Evolutionary conservation across 2,888 invertebrate genomes (phyloP), one percentile per base, ranked within the genome.

Genomic region (Strigamia maritima): DNA sequence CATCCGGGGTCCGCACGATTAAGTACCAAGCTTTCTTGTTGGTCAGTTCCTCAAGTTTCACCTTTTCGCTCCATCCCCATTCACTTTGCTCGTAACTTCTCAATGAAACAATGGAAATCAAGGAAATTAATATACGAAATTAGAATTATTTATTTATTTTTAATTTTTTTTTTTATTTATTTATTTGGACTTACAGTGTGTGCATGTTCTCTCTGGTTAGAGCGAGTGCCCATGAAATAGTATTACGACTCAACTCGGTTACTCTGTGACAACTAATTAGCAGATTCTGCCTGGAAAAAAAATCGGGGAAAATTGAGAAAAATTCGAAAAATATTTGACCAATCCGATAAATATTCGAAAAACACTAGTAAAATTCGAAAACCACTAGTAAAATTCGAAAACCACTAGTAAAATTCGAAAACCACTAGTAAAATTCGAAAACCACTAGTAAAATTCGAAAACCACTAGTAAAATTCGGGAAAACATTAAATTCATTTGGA

Each of bases 191-290:
- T 89, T 90, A 94, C 90, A 92, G 87, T 80, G 87, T 84, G 86
- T 91, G 90, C 94, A 94, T 94, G 85, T 95, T 95, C 81, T 89
- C 88, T 85, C 92, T 91, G 80, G 92, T 92, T 31, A 95, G 88
- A 83, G 91, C 89, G 83, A 93, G 91, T 75, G 91, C 90, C 92
- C 93, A 93, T 44, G 40, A 90, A 85, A 8, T 19, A 31, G 89
- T 88, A 80, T 87, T 87, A 79, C 89, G 87, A 78, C 89, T 88
- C 77, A 93, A 86, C 80, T 91, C 87, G 75, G 85, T 85, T 8
- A 90, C 90, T 83, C 82, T 82, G 31, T 89, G 88, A 79, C 91
- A 91, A 82, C 87, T 89, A 83, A 93, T 88, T 70, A 89, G 88
- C 6, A 90, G 89, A 78, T 88, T 87, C 44, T 90, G 83, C 60